Evolutionary conservation across 2,888 invertebrate species (phyloP), one percentile per base, ranked within the genome.

Genomic region (Epinotia bilunana): DNA sequence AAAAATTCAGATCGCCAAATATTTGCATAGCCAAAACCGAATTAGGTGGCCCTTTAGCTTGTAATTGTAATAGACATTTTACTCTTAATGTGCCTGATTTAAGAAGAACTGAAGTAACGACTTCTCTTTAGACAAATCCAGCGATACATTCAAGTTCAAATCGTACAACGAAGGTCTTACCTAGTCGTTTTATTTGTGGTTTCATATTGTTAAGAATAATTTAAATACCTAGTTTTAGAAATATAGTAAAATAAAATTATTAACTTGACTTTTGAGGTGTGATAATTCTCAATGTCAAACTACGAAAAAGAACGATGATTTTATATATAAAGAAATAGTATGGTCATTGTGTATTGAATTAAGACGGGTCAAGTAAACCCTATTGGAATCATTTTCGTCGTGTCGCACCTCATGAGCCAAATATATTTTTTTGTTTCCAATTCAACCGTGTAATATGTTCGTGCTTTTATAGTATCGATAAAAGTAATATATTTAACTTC

Each of bases 61-160:
- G 93, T 81, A 90, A 87, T 79, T 93, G 93, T 81, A 92, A 93
- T 81, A 91, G 93, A 79, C 93, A 93, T 86, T 93, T 93, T 78
- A 91, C 90, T 71, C 82, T 93, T 49, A 90, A 92, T 77, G 92
- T 92, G 72, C 92, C 93, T 70, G 88, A 90, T 83, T 86, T 92
- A 72, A 89, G 85, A 76, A 88, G 84, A 77, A 87, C 84, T 81
- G 93, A 93, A 84, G 82, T 89, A 65, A 89, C 92, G 60, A 94
- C 93, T 77, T 90, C 88, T 85, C 84, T 94, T 16, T 94, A 77
- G 73, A 78, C 55, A 69, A 61, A 65, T 68, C 13, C 62, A 58
- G 55, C 63, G 64, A 58, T 65, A 72, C 18, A 78, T 79, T 78
- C 78, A 81, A 81, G 79, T 81, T 82, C 78, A 65, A 77, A 78